phyloP scores from a whole-genome alignment of 2,888 invertebrate genomes.

The Coleophora flavipennella region DNA sequence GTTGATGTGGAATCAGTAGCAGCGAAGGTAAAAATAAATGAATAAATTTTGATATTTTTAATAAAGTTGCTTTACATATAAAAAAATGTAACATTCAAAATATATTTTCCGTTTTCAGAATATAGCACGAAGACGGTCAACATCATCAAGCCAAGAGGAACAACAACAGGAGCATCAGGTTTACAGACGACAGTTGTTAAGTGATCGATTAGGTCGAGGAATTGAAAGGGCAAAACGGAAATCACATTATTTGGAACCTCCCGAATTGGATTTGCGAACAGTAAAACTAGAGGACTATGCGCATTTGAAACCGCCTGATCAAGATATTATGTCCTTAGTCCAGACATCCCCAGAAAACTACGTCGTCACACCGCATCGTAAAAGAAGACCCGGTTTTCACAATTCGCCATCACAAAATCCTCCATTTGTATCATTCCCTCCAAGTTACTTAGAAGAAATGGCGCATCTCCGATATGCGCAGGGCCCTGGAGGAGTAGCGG shows the following conservation, averaged over 20 bases:
- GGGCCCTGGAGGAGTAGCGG: conserved; percentile 73
- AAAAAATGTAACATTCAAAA: neutral
- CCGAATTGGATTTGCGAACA: conserved; percentile 78
- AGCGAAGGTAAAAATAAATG: conserved; percentile 48
- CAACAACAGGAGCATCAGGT: conserved; percentile 67
- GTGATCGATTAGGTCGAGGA: conserved; percentile 74
- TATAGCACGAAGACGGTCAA: conserved; percentile 58
- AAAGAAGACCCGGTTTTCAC: conserved; percentile 88
- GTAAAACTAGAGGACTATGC: conserved; percentile 78
- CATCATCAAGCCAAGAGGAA: conserved; percentile 67
- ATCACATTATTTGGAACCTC: conserved; percentile 76
- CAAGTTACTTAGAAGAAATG: conserved; percentile 82
- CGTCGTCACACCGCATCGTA: conserved; percentile 89
- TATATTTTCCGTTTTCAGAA: conserved; percentile 38
- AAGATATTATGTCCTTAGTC: conserved; percentile 78
- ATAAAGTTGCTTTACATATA: neutral
- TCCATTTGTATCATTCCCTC: conserved; percentile 87
- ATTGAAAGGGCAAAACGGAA: conserved; percentile 76
- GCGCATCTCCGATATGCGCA: conserved; percentile 75
- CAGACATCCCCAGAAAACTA: conserved; percentile 85
- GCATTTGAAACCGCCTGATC: conserved; percentile 78
- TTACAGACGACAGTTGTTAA: conserved; percentile 74
- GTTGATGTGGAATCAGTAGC: conserved; percentile 69
- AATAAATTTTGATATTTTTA: neutral
- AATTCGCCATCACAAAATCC: conserved; percentile 91